A percentile compares a stretch with the other conserved stretches of the same genome.
Conservation (phyloP, 2,113 vertebrate species). For the Halichoerus grypus region DNA sequence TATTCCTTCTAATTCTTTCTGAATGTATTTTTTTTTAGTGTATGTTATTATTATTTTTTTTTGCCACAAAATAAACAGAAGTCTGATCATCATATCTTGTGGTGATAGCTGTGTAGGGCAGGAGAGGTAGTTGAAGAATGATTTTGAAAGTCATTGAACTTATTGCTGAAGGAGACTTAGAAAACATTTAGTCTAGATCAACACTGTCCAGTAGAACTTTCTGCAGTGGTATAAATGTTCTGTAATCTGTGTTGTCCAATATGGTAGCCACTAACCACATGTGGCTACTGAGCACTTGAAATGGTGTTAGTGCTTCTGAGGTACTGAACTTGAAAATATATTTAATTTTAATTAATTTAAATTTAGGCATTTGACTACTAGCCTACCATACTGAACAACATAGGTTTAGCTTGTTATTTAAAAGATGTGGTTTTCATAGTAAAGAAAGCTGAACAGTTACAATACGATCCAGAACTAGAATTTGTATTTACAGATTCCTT, state of each 20-base stretch:
- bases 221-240: not conserved
- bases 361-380: not conserved
- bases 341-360: slow-evolving; percentile 46
- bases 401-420: not conserved
- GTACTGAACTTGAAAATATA: not conserved
- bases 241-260: not conserved
- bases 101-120: not conserved
- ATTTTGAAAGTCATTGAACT: not conserved
- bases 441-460: not conserved
- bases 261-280: not conserved
- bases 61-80: not conserved
- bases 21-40: not conserved
- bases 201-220: not conserved
- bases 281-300: not conserved
- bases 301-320: not conserved
- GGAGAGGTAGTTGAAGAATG: not conserved
- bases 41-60: not conserved
- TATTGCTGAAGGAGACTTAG: not conserved
- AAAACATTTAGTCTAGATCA: not conserved
- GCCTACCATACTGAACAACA: not conserved
- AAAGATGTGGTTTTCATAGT: slow-evolving; percentile 32
- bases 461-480: not conserved
- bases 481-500: not conserved
- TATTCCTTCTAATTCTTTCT: slow-evolving; percentile 6
- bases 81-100: not conserved